Base-by-base conservation (phyloP, 2,888 invertebrate species). In the Thera britannica region DNA sequence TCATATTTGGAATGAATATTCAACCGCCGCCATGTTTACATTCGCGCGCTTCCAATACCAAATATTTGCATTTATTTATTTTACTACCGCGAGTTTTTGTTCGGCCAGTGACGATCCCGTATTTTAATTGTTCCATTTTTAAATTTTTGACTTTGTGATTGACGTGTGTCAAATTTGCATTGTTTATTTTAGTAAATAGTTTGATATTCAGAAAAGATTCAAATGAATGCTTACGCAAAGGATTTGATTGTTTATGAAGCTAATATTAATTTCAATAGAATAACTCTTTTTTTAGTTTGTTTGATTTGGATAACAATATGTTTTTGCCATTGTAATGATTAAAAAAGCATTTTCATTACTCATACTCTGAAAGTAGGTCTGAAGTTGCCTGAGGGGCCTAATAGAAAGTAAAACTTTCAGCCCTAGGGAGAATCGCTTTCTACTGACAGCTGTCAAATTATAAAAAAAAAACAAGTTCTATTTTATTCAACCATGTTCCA, bases 31-130 rank as follows among this genome's bases (percentile, higher is more conserved):
- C 86, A 83, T 91, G 93, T 93, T 93, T 92, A 92, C 92, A 92
- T 92, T 92, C 91, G 89, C 90, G 86, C 90, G 88, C 89, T 88
- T 90, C 89, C 91, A 92, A 92, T 92, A 92, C 88, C 90, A 87
- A 92, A 92, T 90, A 92, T 93, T 92, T 90, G 92, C 92, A 93
- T 93, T 92, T 91, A 91, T 92, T 92, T 91, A 92, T 93, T 92
- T 91, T 83, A 76, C 84, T 86, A 82, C 82, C 80, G 81, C 77
- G 84, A 77, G 84, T 80, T 85, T 86, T 88, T 85, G 73, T 74
- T 58, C 83, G 77, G 84, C 82, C 82, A 78, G 79, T 79, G 78
- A 71, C 73, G 76, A 73, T 75, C 68, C 60, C 38, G 49, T 59
- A 72, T 71, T 69, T 65, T 58, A 65, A 46, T 58, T 34, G 65